Conservation (phyloP, 2,113 vertebrate species). For the Diphyllodes magnificus region DNA sequence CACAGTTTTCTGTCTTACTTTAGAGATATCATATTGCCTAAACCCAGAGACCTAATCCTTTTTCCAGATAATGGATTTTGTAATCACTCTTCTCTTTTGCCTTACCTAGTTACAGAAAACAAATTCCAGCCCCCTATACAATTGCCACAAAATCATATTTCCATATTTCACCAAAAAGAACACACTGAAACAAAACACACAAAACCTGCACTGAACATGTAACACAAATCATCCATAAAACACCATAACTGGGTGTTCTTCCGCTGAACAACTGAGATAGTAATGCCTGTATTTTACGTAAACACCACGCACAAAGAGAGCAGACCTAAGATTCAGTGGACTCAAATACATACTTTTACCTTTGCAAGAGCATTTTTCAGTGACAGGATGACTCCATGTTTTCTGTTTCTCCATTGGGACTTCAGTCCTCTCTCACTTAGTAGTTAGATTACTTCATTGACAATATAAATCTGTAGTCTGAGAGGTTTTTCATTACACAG, state of each 20-base stretch:
- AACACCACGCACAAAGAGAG: background rate
- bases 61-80: background rate
- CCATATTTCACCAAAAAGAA: background rate
- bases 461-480: background rate
- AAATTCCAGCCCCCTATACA: background rate
- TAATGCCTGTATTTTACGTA: background rate
- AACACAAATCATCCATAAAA: background rate
- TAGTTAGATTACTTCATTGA: background rate
- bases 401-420: background rate
- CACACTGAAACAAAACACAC: fast-evolving
- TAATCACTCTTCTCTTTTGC: background rate
- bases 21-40: background rate
- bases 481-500: background rate
- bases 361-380: background rate
- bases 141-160: background rate
- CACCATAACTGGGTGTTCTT: background rate
- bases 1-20: background rate
- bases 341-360: background rate
- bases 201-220: background rate
- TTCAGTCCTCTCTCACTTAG: background rate
- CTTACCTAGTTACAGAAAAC: background rate
- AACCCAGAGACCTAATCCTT: background rate
- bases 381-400: background rate
- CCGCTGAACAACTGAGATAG: background rate
- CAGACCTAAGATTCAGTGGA: background rate